Conservation (phyloP, 2,113 vertebrate species). For the Rostratula benghalensis region DNA sequence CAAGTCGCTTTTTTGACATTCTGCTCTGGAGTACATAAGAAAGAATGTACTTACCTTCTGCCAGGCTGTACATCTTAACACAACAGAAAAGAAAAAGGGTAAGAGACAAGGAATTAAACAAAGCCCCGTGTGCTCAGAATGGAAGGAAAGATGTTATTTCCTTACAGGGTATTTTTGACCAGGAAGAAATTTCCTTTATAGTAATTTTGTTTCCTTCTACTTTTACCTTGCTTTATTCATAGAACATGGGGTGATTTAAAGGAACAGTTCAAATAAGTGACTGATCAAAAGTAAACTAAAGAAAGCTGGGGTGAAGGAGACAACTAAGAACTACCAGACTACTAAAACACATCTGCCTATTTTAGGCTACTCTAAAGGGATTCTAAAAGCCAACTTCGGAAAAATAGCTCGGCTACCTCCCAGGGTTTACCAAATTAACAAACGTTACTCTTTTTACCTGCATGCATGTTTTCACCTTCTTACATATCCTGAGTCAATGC, state of each 20-base stretch:
- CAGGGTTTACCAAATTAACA: background rate
- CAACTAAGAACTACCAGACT: background rate
- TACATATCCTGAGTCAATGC: background rate
- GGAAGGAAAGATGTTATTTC: background rate
- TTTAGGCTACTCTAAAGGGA: background rate
- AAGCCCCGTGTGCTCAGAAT: background rate
- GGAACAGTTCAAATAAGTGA: background rate
- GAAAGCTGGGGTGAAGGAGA: background rate
- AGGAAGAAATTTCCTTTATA: background rate
- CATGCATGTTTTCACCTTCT: background rate
- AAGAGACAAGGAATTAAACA: conserved; percentile 22
- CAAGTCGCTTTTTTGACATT: background rate
- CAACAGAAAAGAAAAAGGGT: background rate
- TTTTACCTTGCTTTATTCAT: background rate
- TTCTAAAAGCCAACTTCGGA: conserved; percentile 3
- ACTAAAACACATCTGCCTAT: conserved; percentile 11
- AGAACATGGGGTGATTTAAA: background rate
- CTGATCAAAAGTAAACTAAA: background rate
- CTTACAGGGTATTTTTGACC: background rate
- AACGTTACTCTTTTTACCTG: conserved; percentile 41
- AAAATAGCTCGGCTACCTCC: background rate
- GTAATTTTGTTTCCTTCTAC: background rate
- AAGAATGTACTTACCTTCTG: conserved; percentile 17
- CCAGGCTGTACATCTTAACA: background rate
- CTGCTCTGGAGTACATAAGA: background rate